Conservation (phyloP, 64 coral and sea anemone genomes). For the Montipora foliosa region DNA sequence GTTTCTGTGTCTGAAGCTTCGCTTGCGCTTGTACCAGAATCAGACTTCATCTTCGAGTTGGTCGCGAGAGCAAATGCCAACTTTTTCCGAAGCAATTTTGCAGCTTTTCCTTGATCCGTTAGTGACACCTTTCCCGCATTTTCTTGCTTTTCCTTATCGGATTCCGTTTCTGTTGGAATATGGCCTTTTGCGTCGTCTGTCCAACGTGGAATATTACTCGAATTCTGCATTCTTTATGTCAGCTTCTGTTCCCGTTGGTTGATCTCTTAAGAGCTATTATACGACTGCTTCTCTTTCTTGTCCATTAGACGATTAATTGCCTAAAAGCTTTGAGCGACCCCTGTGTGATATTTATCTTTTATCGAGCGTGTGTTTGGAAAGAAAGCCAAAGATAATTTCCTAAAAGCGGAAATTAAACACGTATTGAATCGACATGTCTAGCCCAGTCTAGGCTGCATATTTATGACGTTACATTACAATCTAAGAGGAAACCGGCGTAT, state of each 20-base stretch:
- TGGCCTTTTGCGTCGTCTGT: background rate
- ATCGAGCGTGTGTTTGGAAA: background rate
- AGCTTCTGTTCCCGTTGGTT: background rate
- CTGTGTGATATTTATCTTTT: background rate
- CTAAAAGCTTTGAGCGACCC: background rate
- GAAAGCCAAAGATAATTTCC: background rate
- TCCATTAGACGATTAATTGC: background rate
- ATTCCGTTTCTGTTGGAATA: background rate
- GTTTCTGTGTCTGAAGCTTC: slow-evolving; percentile 24
- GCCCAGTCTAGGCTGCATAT: too few relatives aligned
- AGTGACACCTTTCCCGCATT: background rate
- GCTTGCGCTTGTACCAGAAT: slow-evolving; percentile 27
- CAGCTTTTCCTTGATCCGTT: slow-evolving; percentile 28
- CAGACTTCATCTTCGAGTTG: slow-evolving; percentile 19
- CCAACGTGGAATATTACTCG: slow-evolving; percentile 12
- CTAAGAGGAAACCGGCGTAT: background rate
- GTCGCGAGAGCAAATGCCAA: slow-evolving; percentile 15
- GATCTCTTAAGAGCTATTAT: background rate
- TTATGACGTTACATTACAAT: background rate
- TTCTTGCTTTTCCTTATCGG: background rate
- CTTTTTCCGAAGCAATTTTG: slow-evolving; percentile 1
- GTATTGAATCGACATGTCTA: background rate
- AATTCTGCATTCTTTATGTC: background rate
- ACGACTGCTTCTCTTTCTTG: background rate
- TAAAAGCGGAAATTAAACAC: background rate